Percentiles rank a stretch among this genome's conserved stretches.
Conservation (phyloP, 1,140 invertebrate species). For the Bombyx mandarina region DNA sequence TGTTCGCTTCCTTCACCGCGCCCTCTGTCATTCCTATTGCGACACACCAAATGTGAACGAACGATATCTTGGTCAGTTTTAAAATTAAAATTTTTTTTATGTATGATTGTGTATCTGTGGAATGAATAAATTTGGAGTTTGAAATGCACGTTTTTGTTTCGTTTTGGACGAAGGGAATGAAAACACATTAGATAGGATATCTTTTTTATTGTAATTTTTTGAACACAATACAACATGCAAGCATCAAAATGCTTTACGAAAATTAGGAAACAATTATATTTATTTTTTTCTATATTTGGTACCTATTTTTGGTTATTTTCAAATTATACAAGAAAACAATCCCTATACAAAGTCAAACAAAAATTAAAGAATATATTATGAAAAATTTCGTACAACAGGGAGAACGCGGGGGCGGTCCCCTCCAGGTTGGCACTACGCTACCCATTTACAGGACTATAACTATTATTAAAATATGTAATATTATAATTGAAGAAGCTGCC, state of each 20-base stretch:
- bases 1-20: slow-evolving; percentile 13
- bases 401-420: slow-evolving; percentile 33
- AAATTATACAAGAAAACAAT: slow-evolving; percentile 63
- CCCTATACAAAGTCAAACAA: slow-evolving; percentile 65
- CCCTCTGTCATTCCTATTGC: slow-evolving; percentile 4
- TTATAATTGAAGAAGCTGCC: slow-evolving; percentile 16
- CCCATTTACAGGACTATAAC: slow-evolving; percentile 33
- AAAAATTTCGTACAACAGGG: slow-evolving; percentile 64
- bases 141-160: background rate
- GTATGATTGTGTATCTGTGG: background rate
- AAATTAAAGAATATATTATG: slow-evolving; percentile 69
- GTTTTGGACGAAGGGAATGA: background rate
- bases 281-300: slow-evolving; percentile 64
- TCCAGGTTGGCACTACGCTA: slow-evolving; percentile 24
- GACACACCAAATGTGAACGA: background rate
- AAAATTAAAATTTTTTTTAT: background rate
- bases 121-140: background rate
- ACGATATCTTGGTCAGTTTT: too few species aligned
- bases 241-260: slow-evolving; percentile 68
- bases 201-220: slow-evolving; percentile 68
- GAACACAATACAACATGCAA: slow-evolving; percentile 73
- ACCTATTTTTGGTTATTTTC: slow-evolving; percentile 69
- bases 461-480: slow-evolving; percentile 24
- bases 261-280: slow-evolving; percentile 68
- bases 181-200: slow-evolving; percentile 26